Evolutionary conservation across 1,140 invertebrate genomes (phyloP), one percentile per base, ranked within the genome.

Genomic region (Stenopsyche tienmushanensis): DNA sequence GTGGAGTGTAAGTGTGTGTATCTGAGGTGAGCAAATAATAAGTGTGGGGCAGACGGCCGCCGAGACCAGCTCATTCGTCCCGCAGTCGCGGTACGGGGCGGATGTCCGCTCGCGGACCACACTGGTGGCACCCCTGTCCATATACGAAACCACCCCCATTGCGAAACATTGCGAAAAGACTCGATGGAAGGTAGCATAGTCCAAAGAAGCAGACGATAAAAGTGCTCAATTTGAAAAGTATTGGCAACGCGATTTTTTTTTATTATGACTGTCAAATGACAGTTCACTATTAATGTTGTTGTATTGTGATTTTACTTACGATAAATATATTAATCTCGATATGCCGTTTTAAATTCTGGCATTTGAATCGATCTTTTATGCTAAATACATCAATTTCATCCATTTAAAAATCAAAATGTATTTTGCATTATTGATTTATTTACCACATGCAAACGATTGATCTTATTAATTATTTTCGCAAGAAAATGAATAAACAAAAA

Each of bases 11-110:
- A 9, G 54, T 18, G 54, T 54, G 52, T 54, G 18, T 54, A 18
- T 15, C 7, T 17, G 49, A 52, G 49, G 17, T 21, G 49, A 24
- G 49, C 21, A 52, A 52, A 24, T 24, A 23, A 52, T 24, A 52
- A 52, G 49, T 34, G 52, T 26, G 29, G n/a, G 18, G 24, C 55
- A 23, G 2, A 15, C 13, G n/a, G 41, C 26, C 15, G 50, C 39
- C 41, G 13, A 42, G 24, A 34, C 41, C 34, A 45, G 25, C 52
- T 55, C 65, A 67, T 55, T 67, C 65, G 65, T 50, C 65, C 52
- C 65, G 58, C 65, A 59, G 54, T 49, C 65, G 65, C 59, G 41
- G 23, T 44, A 20, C 39, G 34, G 59, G 59, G 25, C 65, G 49
- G 58, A 18, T 41, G 65, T 52, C 5, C 47, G 64, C 17, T 26